phyloP scores from a whole-genome alignment of 2,888 invertebrate genomes.

The Cephalotes varians region DNA sequence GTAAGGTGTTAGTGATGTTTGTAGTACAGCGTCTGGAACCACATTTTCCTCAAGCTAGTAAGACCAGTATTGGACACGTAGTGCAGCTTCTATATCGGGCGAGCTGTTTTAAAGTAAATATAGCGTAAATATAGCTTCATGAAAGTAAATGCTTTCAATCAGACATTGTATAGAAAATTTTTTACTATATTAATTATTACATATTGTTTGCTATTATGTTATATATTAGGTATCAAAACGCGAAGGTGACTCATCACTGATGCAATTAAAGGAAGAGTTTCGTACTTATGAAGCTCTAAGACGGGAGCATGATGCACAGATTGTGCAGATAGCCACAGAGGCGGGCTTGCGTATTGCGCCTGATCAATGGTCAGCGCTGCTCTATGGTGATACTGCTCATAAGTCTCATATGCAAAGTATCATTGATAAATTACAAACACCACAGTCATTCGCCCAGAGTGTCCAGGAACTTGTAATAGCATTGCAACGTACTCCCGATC shows the following conservation, averaged over 20 bases:
- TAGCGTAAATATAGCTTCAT: neutral
- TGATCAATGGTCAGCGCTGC: slow-evolving; percentile 98
- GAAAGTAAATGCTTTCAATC: neutral
- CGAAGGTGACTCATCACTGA: slow-evolving; percentile 98
- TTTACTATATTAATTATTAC: neutral
- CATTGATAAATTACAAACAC: slow-evolving; percentile 96
- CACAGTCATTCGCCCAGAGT: slow-evolving; percentile 96
- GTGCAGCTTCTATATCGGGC: slow-evolving; percentile 99
- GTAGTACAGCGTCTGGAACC: slow-evolving; percentile 98
- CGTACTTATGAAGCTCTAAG: slow-evolving; percentile 97
- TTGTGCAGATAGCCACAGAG: slow-evolving; percentile 99
- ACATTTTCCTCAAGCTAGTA: slow-evolving; percentile 98
- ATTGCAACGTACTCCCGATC: slow-evolving; percentile 94
- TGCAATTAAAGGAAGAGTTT: slow-evolving; percentile 99
- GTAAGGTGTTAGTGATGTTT: slow-evolving; percentile 99
- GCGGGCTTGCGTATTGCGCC: slow-evolving; percentile 98
- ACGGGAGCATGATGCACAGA: slow-evolving; percentile 98
- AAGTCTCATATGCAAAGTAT: slow-evolving; percentile 99
- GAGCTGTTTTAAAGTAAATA: slow-evolving; percentile 96
- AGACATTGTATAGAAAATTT: neutral
- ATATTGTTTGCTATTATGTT: neutral
- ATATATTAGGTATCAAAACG: slow-evolving; percentile 94
- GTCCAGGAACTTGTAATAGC: slow-evolving; percentile 97
- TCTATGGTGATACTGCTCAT: slow-evolving; percentile 98
- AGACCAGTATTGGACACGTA: slow-evolving; percentile 99